These are phyloP conservation scores for Zootermopsis nevadensis DNA, from an alignment of 2,888 invertebrate species.

Conservation along the genomic window DNA sequence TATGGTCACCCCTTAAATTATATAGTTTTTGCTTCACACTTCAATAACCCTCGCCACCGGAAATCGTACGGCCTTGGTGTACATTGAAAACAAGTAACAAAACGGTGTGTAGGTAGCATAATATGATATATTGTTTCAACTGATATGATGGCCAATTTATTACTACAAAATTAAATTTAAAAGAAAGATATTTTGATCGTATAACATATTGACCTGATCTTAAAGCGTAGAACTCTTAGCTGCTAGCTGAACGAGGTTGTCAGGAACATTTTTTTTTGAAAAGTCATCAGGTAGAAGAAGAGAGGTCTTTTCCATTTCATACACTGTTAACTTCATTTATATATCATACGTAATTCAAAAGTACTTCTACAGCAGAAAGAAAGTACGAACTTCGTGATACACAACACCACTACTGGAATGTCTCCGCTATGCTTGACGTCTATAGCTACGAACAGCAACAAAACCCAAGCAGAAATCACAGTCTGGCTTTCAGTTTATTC, in stretches of 20 bases:
- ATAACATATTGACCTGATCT: neutral
- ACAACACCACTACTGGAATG: neutral
- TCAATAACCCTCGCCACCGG: neutral
- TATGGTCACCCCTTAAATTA: neutral
- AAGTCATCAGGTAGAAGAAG: neutral
- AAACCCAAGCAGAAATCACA: constrained; percentile 15
- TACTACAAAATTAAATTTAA: constrained; percentile 7
- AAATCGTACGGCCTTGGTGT: neutral
- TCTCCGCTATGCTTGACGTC: neutral
- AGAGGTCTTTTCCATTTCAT: neutral
- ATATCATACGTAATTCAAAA: neutral
- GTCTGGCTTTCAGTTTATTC: constrained; percentile 1
- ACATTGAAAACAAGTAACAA: neutral
- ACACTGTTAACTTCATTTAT: neutral
- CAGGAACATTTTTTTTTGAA: neutral
- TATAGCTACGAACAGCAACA: too few relatives aligned
- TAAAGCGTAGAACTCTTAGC: constrained; percentile 6
- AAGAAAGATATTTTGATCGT: neutral
- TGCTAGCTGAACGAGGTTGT: neutral
- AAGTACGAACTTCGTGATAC: neutral
- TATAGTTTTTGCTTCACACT: neutral
- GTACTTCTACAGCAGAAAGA: neutral
- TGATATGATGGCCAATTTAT: constrained; percentile 6
- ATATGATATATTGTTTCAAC: constrained; percentile 14
- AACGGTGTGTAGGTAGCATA: neutral